These are phyloP conservation scores for Saguinus midas DNA, from an alignment of 2,113 vertebrate species.

Conservation along the genomic window DNA sequence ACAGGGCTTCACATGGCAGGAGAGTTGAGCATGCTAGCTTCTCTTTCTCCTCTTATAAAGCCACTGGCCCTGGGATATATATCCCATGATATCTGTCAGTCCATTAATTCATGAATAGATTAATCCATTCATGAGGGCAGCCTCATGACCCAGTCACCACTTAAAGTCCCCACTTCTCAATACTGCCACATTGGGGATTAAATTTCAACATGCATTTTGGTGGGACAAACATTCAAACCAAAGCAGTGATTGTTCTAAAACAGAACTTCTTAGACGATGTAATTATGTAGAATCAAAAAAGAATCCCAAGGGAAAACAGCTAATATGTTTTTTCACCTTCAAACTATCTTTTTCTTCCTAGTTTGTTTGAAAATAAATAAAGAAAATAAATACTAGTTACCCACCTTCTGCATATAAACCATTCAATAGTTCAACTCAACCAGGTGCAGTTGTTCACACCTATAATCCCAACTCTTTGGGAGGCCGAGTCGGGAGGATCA, in stretches of 20 bases:
- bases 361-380: slow-evolving; percentile 52
- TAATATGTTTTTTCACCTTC: not conserved
- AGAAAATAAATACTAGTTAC: slow-evolving; percentile 58
- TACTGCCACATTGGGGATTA: not conserved
- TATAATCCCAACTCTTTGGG: no score
- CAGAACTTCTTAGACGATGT: not conserved
- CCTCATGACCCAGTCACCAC: not conserved
- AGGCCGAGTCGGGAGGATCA: no score
- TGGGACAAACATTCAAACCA: not conserved
- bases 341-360: slow-evolving; percentile 51
- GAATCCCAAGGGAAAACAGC: not conserved
- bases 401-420: slow-evolving; percentile 14
- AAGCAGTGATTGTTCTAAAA: not conserved
- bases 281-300: not conserved
- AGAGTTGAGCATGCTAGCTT: not conserved
- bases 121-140: not conserved
- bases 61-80: not conserved
- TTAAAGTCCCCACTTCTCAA: not conserved
- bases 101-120: not conserved
- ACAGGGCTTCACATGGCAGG: not conserved
- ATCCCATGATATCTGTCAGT: not conserved
- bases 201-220: not conserved
- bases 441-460: no score
- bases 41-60: not conserved
- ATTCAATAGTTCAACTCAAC: slow-evolving; percentile 38